A percentile compares a stretch with the other conserved stretches of the same genome.
Evolutionary conservation across 1,140 invertebrate genomes (phyloP).

Genomic region (Holotrichia oblita): DNA sequence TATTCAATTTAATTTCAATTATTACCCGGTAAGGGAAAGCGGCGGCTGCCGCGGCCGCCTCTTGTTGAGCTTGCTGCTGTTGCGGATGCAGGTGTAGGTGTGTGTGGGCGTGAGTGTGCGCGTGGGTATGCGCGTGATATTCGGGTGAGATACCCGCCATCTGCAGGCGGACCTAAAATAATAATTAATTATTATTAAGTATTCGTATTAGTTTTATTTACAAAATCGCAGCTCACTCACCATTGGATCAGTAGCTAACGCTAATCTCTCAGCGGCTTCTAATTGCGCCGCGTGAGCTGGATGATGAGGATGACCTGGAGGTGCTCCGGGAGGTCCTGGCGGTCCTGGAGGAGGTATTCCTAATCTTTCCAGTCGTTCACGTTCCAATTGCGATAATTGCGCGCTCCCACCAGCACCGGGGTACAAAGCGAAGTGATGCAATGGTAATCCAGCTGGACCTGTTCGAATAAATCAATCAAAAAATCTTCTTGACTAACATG

Average conservation of each 20-base stretch:
- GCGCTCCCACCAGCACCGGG: slow-evolving; percentile 64
- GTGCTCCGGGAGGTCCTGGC: slow-evolving; percentile 64
- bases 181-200: slow-evolving; percentile 5
- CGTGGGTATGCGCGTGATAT: slow-evolving; percentile 85
- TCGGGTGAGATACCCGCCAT: slow-evolving; percentile 86
- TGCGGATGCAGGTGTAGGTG: slow-evolving; percentile 89
- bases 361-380: slow-evolving; percentile 84
- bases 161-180: slow-evolving; percentile 75
- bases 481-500: background rate
- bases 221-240: slow-evolving; percentile 60
- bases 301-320: slow-evolving; percentile 53
- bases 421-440: slow-evolving; percentile 62
- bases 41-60: slow-evolving; percentile 68
- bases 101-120: slow-evolving; percentile 90
- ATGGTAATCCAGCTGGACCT: slow-evolving; percentile 57
- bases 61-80: slow-evolving; percentile 79
- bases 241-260: slow-evolving; percentile 77
- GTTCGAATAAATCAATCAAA: background rate
- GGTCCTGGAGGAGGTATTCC: slow-evolving; percentile 74
- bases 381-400: slow-evolving; percentile 81
- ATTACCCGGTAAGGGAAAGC: slow-evolving; percentile 69
- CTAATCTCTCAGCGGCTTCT: slow-evolving; percentile 72
- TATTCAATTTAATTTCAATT: background rate
- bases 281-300: slow-evolving; percentile 58
- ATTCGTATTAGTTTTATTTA: slow-evolving; percentile 50